phyloP scores from a whole-genome alignment of 2,888 invertebrate species.

The Acronicta leporina region DNA sequence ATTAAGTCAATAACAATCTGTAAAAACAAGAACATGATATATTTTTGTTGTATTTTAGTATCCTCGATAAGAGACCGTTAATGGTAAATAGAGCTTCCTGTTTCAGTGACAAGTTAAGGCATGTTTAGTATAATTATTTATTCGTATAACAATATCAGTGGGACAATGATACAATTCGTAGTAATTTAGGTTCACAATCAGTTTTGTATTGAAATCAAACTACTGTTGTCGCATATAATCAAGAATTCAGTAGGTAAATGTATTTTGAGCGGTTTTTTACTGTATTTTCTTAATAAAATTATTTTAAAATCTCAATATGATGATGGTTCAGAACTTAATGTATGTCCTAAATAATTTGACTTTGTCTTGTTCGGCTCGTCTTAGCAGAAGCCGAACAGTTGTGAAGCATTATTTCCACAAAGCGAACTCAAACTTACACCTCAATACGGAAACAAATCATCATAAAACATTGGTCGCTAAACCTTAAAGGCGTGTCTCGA shows the following conservation, averaged over 20 bases:
- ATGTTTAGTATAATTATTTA: conserved; percentile 15
- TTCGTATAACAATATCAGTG: no score
- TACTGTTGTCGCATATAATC: no score
- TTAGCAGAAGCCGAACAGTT: not conserved
- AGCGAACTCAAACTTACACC: conserved; percentile 58
- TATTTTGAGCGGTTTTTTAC: no score
- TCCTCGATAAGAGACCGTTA: conserved; percentile 33
- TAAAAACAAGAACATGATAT: no score
- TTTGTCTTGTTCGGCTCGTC: not conserved
- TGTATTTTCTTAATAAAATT: no score
- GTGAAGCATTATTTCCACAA: conserved; percentile 12
- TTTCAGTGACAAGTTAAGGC: conserved; percentile 39
- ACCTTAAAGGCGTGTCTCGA: conserved; percentile 79
- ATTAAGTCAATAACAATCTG: no score
- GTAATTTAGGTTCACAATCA: no score
- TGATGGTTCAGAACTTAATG: not conserved
- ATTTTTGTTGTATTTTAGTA: no score
- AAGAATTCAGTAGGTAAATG: no score
- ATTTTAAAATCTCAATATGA: no score
- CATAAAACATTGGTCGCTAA: conserved; percentile 84
- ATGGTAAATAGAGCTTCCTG: conserved; percentile 22
- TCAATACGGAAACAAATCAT: conserved; percentile 87
- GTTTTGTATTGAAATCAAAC: no score
- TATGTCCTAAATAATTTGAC: not conserved
- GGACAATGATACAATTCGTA: no score